These are phyloP conservation scores for Cyphomyrus discorhynchus DNA, from an alignment of 2,113 vertebrate species.

Conservation along the genomic window DNA sequence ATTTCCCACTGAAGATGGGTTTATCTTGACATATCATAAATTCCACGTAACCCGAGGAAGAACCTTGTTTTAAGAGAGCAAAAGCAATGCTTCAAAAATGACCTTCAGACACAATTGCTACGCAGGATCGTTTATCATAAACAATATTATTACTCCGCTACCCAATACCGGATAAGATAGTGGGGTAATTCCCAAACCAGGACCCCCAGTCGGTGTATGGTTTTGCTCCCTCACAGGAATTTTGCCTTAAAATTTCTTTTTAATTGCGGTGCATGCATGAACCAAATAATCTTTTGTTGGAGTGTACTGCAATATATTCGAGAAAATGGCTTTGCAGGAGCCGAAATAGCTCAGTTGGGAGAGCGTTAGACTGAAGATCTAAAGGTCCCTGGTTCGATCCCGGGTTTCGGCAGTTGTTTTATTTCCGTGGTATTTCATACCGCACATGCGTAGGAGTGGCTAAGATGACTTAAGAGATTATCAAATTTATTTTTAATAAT, in stretches of 20 bases:
- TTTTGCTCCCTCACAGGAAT: background rate
- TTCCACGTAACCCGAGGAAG: background rate
- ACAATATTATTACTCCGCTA: background rate
- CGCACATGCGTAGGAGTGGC: background rate
- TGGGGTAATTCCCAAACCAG: background rate
- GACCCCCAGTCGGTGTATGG: background rate
- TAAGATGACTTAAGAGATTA: background rate
- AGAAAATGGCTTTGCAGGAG: rapidly evolving
- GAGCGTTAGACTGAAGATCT: slow-evolving; percentile 46
- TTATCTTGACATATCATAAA: background rate
- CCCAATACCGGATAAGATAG: background rate
- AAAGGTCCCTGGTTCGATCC: slow-evolving; percentile 46
- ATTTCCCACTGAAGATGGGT: background rate
- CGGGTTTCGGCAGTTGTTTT: slow-evolving; percentile 40
- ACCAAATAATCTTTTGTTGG: background rate
- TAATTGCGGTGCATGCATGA: rapidly evolving
- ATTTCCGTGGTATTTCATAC: background rate
- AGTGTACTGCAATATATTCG: background rate
- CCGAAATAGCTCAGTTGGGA: slow-evolving; percentile 63
- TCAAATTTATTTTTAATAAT: too few relatives aligned
- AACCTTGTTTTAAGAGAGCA: background rate
- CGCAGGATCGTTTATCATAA: background rate
- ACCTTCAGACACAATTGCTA: background rate
- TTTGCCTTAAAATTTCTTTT: background rate
- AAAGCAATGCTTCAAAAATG: background rate